Conservation (phyloP, 2,888 invertebrate genomes). For the Scaptomyza reducta region DNA sequence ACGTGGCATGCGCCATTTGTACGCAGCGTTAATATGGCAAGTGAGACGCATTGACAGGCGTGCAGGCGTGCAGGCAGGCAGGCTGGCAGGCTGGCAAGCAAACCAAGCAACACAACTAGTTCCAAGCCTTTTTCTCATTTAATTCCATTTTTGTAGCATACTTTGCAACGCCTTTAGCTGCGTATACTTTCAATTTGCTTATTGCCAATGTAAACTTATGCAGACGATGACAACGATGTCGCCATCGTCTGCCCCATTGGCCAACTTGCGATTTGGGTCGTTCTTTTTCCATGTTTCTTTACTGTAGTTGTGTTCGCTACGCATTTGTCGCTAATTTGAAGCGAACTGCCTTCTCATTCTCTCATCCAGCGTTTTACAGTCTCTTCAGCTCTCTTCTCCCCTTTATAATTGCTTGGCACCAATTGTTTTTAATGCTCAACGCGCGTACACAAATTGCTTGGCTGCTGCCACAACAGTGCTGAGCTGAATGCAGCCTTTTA, state of each 20-base stretch:
- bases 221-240: constrained; percentile 66
- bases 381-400: constrained; percentile 18
- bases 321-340: constrained; percentile 73
- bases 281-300: constrained; percentile 15
- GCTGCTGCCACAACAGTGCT: constrained; percentile 32
- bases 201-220: constrained; percentile 67
- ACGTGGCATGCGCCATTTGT: constrained; percentile 52
- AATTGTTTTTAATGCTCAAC: constrained; percentile 79
- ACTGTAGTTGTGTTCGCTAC: constrained; percentile 29
- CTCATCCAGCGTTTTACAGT: neutral
- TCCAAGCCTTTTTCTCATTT: constrained; percentile 26
- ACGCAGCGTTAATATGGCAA: constrained; percentile 59
- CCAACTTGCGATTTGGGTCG: constrained; percentile 78
- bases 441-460: constrained; percentile 72
- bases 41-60: constrained; percentile 61
- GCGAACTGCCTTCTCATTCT: constrained; percentile 38
- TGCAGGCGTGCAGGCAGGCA: constrained; percentile 22
- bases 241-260: constrained; percentile 59
- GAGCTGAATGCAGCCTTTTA: constrained; percentile 42
- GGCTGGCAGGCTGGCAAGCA: constrained; percentile 8
- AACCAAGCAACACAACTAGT: constrained; percentile 15
- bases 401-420: constrained; percentile 75
- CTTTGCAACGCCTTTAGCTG: constrained; percentile 43
- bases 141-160: constrained; percentile 51
- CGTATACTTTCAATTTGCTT: constrained; percentile 71